phyloP scores from a whole-genome alignment of 2,888 invertebrate species.

The Limulus polyphemus region DNA sequence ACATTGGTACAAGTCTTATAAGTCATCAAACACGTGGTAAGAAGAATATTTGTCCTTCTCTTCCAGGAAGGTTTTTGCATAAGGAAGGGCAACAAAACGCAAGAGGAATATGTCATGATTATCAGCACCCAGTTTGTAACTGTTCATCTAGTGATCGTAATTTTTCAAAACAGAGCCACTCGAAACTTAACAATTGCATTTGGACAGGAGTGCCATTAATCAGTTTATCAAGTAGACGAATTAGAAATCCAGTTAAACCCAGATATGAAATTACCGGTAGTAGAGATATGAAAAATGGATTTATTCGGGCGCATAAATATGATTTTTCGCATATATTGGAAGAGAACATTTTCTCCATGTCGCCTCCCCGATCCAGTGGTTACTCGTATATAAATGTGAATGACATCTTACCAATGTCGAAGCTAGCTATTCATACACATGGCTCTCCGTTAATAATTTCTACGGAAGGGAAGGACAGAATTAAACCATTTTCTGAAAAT shows the following conservation, averaged over 20 bases:
- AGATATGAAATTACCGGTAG: too few species aligned
- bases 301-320: too few species aligned
- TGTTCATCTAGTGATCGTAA: constrained; percentile 7
- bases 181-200: constrained; percentile 12
- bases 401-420: constrained; percentile 47
- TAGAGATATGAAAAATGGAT: too few species aligned
- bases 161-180: constrained; percentile 1
- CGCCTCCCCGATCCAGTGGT: too few species aligned
- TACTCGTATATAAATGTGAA: constrained; percentile 26
- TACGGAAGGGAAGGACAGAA: constrained; percentile 9
- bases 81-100: too few species aligned
- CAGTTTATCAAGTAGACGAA: constrained; percentile 47
- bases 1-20: constrained; percentile 51
- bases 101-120: too few species aligned
- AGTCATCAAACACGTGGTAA: constrained; percentile 31
- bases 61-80: too few species aligned
- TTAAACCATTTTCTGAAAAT: too few species aligned
- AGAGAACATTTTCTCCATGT: too few species aligned
- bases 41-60: constrained; percentile 3
- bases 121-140: constrained; percentile 6
- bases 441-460: constrained; percentile 69
- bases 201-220: constrained; percentile 72
- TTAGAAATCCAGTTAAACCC: too few species aligned
- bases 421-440: constrained; percentile 67
- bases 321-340: too few species aligned